These are phyloP conservation scores for Loxodonta africana DNA, from an alignment of 2,113 vertebrate species.

Conservation along the genomic window DNA sequence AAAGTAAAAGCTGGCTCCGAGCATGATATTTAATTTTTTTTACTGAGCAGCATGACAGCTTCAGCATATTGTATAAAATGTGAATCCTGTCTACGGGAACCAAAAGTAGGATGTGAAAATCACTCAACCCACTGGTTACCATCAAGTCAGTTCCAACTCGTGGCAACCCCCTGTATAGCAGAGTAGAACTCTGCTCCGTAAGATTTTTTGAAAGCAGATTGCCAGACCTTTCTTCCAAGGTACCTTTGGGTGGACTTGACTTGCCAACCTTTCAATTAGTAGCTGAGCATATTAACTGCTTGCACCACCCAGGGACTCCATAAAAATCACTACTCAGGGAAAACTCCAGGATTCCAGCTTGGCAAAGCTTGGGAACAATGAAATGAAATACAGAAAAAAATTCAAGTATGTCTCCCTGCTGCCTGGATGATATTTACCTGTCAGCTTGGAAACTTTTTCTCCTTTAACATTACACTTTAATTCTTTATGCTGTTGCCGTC, in stretches of 20 bases:
- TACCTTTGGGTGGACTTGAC: not conserved
- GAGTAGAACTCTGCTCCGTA: not conserved
- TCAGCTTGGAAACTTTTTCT: not conserved
- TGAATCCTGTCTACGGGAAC: not conserved
- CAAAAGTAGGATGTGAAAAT: not conserved
- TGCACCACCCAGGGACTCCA: not conserved
- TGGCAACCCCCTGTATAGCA: not conserved
- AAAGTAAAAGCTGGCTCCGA: not conserved
- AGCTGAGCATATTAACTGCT: not conserved
- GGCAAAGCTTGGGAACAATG: not conserved
- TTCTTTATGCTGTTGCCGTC: not conserved
- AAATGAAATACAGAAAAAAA: not conserved
- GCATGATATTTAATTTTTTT: too few relatives aligned
- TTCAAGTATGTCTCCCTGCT: not conserved
- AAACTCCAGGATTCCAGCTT: not conserved
- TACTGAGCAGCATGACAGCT: too few relatives aligned
- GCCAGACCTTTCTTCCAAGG: not conserved
- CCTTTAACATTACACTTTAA: not conserved
- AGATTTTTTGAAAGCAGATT: not conserved
- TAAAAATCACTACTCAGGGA: not conserved
- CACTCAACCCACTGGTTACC: not conserved
- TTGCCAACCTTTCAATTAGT: not conserved
- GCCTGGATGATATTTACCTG: not conserved
- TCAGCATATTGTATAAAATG: not conserved
- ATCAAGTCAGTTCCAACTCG: not conserved